Conservation (phyloP, 37 sponge, comb jelly and placozoan species). For the Bolinopsis microptera region DNA sequence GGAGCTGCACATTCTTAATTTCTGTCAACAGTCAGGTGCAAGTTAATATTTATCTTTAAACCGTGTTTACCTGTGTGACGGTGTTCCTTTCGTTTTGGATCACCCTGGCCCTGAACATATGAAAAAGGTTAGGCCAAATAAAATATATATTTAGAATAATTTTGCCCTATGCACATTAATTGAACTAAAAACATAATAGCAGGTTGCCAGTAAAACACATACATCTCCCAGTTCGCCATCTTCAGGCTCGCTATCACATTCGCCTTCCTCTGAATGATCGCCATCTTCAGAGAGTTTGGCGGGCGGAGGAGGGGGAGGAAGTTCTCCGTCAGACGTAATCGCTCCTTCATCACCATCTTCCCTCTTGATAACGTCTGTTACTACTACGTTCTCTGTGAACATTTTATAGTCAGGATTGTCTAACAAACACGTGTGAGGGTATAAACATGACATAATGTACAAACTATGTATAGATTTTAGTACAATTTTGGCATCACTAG, state of each 20-base stretch:
- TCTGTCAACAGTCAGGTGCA: no score
- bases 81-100: background rate
- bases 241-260: constrained; percentile 59
- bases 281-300: background rate
- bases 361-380: background rate
- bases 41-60: no score
- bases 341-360: background rate
- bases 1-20: no score
- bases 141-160: no score
- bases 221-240: constrained; percentile 63
- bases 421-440: no score
- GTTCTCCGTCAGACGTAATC: background rate
- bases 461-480: no score
- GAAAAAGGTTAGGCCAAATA: no score
- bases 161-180: no score
- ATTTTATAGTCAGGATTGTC: background rate
- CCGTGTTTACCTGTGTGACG: background rate
- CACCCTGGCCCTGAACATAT: background rate
- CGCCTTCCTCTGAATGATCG: constrained; percentile 24
- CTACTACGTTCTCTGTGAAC: constrained; percentile 50
- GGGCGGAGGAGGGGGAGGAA: constrained; percentile 1
- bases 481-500: no score
- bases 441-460: no score
- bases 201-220: no score
- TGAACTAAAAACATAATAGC: no score